Base-by-base conservation (phyloP, 2,797 vertebrate genomes). In the Pempheris klunzingeri region DNA sequence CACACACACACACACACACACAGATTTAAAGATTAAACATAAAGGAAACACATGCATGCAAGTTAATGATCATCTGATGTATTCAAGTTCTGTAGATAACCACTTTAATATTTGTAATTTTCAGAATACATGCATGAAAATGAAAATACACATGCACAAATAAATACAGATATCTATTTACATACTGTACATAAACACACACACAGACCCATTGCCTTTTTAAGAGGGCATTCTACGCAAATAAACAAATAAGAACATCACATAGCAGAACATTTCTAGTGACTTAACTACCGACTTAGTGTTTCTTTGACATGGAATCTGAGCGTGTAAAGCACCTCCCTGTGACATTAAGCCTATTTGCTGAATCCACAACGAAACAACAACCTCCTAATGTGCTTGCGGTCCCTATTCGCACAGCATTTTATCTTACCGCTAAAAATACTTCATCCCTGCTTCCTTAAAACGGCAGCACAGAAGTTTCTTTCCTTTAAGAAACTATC, bases 281-380 rank as follows among this genome's bases (percentile, higher is more conserved):
- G 46, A 38, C 46, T 38, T 43, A 59, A 84, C 52, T 18, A 14
- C 26, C 0, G 38, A 20, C 32, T 79, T 44, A 64, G n/a, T 36
- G 38, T 62, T 82, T 32, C 28, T 81, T 44, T 22, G 54, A 61
- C 28, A 54, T 41, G 12, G 44, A 62, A 57, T 44, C 26, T 26
- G 13, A 59, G 26, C 67, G 73, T 64, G 66, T 71, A 64, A 70
- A 78, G 55, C 65, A 41, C 66, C 66, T 54, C 53, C 41, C 28
- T 61, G 64, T 74, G 77, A 86, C 74, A 70, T 68, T 73, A 71
- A 80, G 53, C 55, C 53, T 70, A 50, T 83, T 88, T 76, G 15
- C 71, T 68, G 57, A 36, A 75, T 65, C 47, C 66, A 46, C 18
- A 34, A 34, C 57, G 47, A 65, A 78, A 87, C 53, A 83, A 60